Evolutionary conservation across 2,888 invertebrate species (phyloP), one percentile per base, ranked within the genome.

Genomic region (Archips crataeganus): DNA sequence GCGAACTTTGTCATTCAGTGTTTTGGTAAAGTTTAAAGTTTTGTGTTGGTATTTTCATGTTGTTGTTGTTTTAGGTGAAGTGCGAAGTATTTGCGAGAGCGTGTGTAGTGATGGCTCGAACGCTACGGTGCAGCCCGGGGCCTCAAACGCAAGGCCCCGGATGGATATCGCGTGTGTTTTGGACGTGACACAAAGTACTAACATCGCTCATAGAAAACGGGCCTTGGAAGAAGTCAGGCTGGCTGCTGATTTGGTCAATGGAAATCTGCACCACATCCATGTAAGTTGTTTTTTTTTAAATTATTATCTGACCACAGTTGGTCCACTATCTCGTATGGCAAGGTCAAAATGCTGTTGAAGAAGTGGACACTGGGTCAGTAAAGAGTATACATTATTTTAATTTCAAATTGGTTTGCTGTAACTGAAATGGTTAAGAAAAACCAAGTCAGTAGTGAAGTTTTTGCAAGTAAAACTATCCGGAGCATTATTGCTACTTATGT

Each of bases 81-180:
- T 92, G 77, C 90, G 93, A 82, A 94, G 95, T 84, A 93, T 94
- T 81, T 94, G 94, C 83, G 95, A 94, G 81, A 95, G 95, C 86
- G 86, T 94, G 68, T 94, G 94, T 82, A 95, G 95, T 77, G 94
- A 95, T 93, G 94, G 94, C 11, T 95, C 95, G n/a, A 93, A 87
- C 78, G 92, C 94, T 54, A 95, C 94, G 6, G 92, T 94, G 49
- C 94, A 94, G 79, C 84, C 93, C 23, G 90, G 91, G 64, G 87
- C 83, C 45, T 81, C 88, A 1, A 93, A 90, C 79, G 90, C 90
- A 76, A 86, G 96, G 79, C 96, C 97, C 36, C 95, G 96, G 80
- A 98, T 98, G 97, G 98, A 98, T 89, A 97, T 98, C 76, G 98
- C 97, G 68, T 98, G 98, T 92, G 97, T 98, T 77, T 95, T 98